Evolutionary conservation across 1,140 invertebrate genomes (phyloP).

Genomic region (Drosophila jambulina): DNA sequence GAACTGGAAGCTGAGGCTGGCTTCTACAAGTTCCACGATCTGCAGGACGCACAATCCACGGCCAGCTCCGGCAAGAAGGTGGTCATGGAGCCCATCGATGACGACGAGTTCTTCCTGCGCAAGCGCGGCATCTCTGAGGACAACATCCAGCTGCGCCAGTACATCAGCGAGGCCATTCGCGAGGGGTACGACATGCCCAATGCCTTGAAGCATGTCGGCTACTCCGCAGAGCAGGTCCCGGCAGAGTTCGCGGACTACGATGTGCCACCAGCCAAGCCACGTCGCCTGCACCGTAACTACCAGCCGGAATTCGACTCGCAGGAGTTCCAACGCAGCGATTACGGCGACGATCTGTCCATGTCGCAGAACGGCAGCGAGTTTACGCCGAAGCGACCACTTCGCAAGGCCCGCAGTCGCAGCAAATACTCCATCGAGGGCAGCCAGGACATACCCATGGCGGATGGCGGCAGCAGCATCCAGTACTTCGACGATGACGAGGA

Average conservation of each 20-base stretch:
- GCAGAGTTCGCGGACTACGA: constrained; percentile 75
- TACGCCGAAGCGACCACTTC: constrained; percentile 75
- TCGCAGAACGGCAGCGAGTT: constrained; percentile 83
- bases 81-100: constrained; percentile 93
- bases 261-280: constrained; percentile 80
- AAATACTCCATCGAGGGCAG: constrained; percentile 85
- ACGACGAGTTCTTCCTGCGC: constrained; percentile 93
- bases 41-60: constrained; percentile 82
- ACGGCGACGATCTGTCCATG: constrained; percentile 78
- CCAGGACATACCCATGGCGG: constrained; percentile 71
- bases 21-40: constrained; percentile 72
- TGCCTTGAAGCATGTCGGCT: constrained; percentile 87
- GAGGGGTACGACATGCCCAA: constrained; percentile 91
- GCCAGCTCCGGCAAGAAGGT: constrained; percentile 86
- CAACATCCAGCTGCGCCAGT: constrained; percentile 91
- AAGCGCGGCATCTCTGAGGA: constrained; percentile 92
- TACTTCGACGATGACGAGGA: constrained; percentile 84
- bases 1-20: constrained; percentile 77
- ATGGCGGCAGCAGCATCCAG: constrained; percentile 70
- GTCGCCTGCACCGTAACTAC: constrained; percentile 70
- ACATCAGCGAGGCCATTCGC: constrained; percentile 91
- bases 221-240: constrained; percentile 47
- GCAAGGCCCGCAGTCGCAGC: constrained; percentile 78
- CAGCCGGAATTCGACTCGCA: constrained; percentile 71
- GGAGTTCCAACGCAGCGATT: constrained; percentile 82